Evolutionary conservation across 2,797 vertebrate species (phyloP), one percentile per base, ranked within the genome.

Genomic region (Hypotaenidia philippensis): DNA sequence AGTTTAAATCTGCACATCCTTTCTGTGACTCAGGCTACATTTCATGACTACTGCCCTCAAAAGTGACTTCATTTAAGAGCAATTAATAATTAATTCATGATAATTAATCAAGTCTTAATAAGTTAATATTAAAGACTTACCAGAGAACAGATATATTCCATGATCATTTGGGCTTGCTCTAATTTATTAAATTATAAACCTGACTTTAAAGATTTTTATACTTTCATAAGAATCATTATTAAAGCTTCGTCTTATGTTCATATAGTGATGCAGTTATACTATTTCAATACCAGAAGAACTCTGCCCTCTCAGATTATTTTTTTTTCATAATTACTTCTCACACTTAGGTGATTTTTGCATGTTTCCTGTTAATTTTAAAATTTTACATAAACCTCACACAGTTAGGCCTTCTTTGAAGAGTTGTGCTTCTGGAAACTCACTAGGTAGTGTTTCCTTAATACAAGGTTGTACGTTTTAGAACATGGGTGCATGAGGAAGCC

Each of bases 1-100:
- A 74, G 7, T 74, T 90, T 87, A 74, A 90, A 49, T 66, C 22
- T 93, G 61, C 65, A 22, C 59, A 10, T 82, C 15, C 13, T 44
- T 92, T 90, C 38, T 87, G 20, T 53, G 80, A 76, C 15, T 83
- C 34, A 9, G 13, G 6, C 19, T 84, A 70, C 6, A 38, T n/a
- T 92, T 82, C 66, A 56, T 59, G 16, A 69, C n/a, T 57, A 38
- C 40, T 93, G 44, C 7, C 47, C 53, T 82, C 44, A 69, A 56
- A 69, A 76, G 12, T 53, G 3, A 89, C 3, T 19, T 93, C 17
- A 84, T 90, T 84, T 79, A 72, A 84, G 20, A 63, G 13, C 8
- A 93, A 87, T 44, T 87, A 70, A 74, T 76, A 87, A 92, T 90
- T 92, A 65, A 95, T 53, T 82, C 1, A 61, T 74, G 83, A 56